A percentile compares a stretch with the other conserved stretches of the same genome.
Evolutionary conservation across 2,797 vertebrate genomes (phyloP).

Genomic region (Hozukius guyotensis): DNA sequence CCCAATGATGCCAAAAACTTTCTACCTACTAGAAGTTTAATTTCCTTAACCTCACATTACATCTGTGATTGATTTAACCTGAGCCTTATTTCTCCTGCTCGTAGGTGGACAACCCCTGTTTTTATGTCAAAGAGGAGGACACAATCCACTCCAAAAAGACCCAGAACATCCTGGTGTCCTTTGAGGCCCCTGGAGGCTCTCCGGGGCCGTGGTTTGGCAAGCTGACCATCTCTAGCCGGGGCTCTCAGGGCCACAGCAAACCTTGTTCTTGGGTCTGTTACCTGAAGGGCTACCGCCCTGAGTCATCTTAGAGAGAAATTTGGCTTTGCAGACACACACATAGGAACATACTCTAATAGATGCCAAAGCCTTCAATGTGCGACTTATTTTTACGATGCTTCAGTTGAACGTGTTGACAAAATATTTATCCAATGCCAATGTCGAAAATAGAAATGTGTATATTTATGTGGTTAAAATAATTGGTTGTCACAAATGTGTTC

Average conservation of each 20-base stretch:
- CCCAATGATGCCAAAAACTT: too few species aligned
- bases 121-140: conserved; percentile 76
- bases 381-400: background rate
- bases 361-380: background rate
- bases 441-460: conserved; percentile 1
- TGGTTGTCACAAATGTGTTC: background rate
- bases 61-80: background rate
- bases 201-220: conserved; percentile 77
- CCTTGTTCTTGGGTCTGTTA: conserved; percentile 86
- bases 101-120: conserved; percentile 85
- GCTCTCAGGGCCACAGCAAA: conserved; percentile 60
- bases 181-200: conserved; percentile 68
- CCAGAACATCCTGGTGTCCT: conserved; percentile 78
- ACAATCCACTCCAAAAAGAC: conserved; percentile 82
- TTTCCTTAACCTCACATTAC: background rate
- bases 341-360: background rate
- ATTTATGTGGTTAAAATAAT: background rate
- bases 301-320: conserved; percentile 31
- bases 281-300: conserved; percentile 78
- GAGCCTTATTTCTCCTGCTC: background rate
- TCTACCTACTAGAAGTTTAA: too few species aligned
- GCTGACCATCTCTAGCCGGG: conserved; percentile 81
- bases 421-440: background rate
- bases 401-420: background rate
- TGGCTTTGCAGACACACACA: background rate